Evolutionary conservation across 2,797 vertebrate species (phyloP).

Genomic region (Xiphorhynchus erythropygius): DNA sequence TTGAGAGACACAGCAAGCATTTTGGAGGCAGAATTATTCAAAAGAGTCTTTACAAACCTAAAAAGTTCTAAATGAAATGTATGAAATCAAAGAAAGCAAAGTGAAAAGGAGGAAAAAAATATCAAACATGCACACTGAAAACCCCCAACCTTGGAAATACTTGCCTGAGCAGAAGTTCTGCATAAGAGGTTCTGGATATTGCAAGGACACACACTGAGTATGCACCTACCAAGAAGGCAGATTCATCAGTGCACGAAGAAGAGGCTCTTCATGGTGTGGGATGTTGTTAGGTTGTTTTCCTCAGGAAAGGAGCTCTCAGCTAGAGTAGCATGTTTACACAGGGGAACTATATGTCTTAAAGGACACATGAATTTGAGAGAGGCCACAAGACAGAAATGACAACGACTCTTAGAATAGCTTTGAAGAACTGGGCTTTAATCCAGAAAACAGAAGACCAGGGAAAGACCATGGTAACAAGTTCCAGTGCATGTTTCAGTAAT

Average conservation of each 20-base stretch:
- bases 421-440: background rate
- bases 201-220: background rate
- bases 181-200: background rate
- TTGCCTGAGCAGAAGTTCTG: background rate
- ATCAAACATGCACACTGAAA: background rate
- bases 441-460: background rate
- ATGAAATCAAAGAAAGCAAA: background rate
- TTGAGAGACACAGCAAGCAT: background rate
- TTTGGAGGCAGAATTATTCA: background rate
- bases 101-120: background rate
- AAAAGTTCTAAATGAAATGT: background rate
- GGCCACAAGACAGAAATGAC: background rate
- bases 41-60: background rate
- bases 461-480: background rate
- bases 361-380: background rate
- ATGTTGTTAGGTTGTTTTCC: background rate
- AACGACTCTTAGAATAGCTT: background rate
- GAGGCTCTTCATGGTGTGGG: background rate
- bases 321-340: background rate
- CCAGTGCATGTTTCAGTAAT: background rate
- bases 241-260: background rate
- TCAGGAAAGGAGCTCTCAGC: background rate
- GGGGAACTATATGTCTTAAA: background rate
- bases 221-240: background rate
- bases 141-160: fast-evolving